Evolutionary conservation across 2,888 invertebrate genomes (phyloP).

Genomic region (Salticus scenicus): DNA sequence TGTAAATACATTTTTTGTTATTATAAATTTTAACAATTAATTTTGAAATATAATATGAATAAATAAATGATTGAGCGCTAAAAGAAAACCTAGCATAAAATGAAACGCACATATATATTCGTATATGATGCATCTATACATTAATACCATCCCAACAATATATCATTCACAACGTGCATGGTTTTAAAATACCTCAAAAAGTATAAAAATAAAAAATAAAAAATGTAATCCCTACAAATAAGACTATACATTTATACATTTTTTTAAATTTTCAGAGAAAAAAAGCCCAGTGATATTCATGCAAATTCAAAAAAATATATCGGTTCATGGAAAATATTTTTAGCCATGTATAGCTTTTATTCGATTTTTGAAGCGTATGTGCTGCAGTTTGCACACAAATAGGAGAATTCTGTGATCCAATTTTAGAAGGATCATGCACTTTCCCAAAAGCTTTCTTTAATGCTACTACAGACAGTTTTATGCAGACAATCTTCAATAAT

Average conservation of each 20-base stretch:
- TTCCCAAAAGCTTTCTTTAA: constrained; percentile 6
- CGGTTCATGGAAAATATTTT: constrained; percentile 1
- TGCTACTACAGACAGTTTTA: not conserved
- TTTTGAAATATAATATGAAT: too few relatives aligned
- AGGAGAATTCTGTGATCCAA: constrained; percentile 8
- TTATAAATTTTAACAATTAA: too few relatives aligned
- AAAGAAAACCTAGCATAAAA: too few relatives aligned
- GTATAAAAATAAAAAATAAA: too few relatives aligned
- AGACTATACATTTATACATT: not conserved
- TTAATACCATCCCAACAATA: too few relatives aligned
- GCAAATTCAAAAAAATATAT: constrained; percentile 2
- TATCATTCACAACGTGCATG: too few relatives aligned
- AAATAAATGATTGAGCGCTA: too few relatives aligned
- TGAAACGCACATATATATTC: too few relatives aligned
- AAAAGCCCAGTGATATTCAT: not conserved
- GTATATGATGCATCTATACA: too few relatives aligned
- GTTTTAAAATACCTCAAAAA: too few relatives aligned
- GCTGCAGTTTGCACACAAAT: constrained; percentile 5
- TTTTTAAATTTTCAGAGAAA: not conserved
- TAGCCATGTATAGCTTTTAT: not conserved
- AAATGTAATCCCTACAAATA: not conserved
- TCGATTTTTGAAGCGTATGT: not conserved
- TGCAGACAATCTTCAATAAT: constrained; percentile 2
- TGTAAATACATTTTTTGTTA: too few relatives aligned
- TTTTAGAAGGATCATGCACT: constrained; percentile 8